Evolutionary conservation across 2,797 vertebrate species (phyloP).

Genomic region (Prunella strophiata): DNA sequence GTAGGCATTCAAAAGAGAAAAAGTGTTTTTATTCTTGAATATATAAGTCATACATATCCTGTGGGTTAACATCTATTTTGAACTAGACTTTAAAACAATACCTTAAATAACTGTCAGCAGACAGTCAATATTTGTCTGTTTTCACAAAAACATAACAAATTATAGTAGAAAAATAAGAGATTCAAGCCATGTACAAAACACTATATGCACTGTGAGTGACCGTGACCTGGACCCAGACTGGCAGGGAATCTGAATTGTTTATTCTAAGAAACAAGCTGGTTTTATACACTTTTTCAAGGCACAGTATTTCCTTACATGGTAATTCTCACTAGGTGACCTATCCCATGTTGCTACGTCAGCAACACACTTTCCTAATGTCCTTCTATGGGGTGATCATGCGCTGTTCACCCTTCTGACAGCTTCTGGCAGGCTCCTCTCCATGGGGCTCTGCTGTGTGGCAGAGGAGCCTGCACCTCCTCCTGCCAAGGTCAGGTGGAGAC

Average conservation of each 20-base stretch:
- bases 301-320: neutral
- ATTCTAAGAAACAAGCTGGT: fast-evolving
- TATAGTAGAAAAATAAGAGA: neutral
- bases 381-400: fast-evolving
- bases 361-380: fast-evolving
- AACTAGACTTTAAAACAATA: neutral
- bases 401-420: too few species aligned
- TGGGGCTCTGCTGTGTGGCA: neutral
- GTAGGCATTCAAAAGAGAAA: neutral
- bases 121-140: neutral
- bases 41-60: neutral
- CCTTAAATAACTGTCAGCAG: neutral
- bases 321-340: too few species aligned
- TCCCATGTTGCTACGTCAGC: too few species aligned
- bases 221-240: fast-evolving
- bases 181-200: neutral
- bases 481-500: neutral
- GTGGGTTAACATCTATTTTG: neutral
- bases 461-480: neutral
- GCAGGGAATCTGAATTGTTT: neutral
- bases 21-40: neutral
- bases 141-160: neutral
- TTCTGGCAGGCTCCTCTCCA: neutral
- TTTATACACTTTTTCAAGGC: neutral
- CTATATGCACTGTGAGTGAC: neutral